Conservation (phyloP, 2,888 invertebrate genomes). For the Chrysotoxum bicinctum region DNA sequence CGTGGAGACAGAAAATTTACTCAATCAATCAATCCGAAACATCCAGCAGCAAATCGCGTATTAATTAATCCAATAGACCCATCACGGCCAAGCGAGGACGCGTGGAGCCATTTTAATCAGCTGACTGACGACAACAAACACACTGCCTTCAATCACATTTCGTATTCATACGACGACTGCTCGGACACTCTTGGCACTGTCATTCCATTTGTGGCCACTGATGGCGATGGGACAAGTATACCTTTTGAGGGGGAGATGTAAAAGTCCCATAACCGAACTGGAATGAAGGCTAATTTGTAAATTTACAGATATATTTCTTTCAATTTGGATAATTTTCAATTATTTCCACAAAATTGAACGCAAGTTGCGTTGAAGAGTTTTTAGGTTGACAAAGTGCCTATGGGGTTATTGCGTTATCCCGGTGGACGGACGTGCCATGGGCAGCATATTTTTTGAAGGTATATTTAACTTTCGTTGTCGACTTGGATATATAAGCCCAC, state of each 20-base stretch:
- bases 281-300: slow-evolving; percentile 46
- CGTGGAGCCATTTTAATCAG: slow-evolving; percentile 35
- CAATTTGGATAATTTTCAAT: slow-evolving; percentile 56
- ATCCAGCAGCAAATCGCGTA: slow-evolving; percentile 18
- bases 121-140: background rate
- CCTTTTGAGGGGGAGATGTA: background rate
- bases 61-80: slow-evolving; percentile 50
- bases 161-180: slow-evolving; percentile 52
- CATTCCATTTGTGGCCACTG: slow-evolving; percentile 1
- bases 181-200: slow-evolving; percentile 39
- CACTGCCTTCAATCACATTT: slow-evolving; percentile 36
- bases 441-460: background rate
- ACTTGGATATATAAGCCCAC: slow-evolving; percentile 33
- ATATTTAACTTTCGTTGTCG: background rate
- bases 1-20: slow-evolving; percentile 20
- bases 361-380: background rate
- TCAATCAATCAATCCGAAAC: slow-evolving; percentile 46
- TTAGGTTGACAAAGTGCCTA: background rate
- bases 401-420: background rate
- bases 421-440: slow-evolving; percentile 59
- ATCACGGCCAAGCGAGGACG: slow-evolving; percentile 27
- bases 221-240: background rate
- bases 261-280: background rate
- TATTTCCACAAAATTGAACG: slow-evolving; percentile 39
- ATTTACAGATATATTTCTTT: slow-evolving; percentile 2